phyloP scores from a whole-genome alignment of 2,113 vertebrate species.

The Chiloscyllium plagiosum region DNA sequence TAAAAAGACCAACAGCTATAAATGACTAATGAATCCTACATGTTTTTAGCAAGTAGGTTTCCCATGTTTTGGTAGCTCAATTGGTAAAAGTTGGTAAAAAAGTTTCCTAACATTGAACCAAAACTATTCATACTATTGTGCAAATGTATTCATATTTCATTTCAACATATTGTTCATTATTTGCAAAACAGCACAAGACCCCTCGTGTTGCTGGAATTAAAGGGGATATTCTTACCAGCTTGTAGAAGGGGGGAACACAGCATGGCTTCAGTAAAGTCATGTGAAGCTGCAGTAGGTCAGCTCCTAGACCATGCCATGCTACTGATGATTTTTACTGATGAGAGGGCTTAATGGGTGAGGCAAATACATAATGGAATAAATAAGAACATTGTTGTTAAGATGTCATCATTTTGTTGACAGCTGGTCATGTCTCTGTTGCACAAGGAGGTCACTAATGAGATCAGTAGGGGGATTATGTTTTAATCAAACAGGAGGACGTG shows the following conservation, averaged over 20 bases:
- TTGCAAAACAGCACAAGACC: not conserved
- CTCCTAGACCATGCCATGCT: too few relatives aligned
- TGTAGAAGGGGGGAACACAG: not conserved
- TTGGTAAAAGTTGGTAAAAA: not conserved
- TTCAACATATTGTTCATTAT: not conserved
- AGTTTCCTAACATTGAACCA: not conserved
- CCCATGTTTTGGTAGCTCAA: not conserved
- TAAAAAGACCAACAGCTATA: not conserved
- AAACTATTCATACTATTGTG: not conserved
- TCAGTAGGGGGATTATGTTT: not conserved
- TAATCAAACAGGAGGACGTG: not conserved
- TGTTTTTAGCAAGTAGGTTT: not conserved
- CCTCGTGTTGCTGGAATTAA: not conserved
- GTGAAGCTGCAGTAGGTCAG: not conserved
- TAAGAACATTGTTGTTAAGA: not conserved
- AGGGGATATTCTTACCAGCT: not conserved
- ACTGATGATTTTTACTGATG: not conserved
- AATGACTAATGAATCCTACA: not conserved
- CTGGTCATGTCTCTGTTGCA: not conserved
- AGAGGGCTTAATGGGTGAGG: too few relatives aligned
- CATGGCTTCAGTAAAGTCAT: not conserved
- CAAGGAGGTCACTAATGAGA: not conserved
- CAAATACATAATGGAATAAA: not conserved
- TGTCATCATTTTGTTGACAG: not conserved
- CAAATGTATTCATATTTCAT: not conserved